Percentiles rank a stretch among this genome's conserved stretches.
These are phyloP conservation scores for Uria aalge DNA, from an alignment of 2,113 vertebrate genomes.

Conservation along the genomic window DNA sequence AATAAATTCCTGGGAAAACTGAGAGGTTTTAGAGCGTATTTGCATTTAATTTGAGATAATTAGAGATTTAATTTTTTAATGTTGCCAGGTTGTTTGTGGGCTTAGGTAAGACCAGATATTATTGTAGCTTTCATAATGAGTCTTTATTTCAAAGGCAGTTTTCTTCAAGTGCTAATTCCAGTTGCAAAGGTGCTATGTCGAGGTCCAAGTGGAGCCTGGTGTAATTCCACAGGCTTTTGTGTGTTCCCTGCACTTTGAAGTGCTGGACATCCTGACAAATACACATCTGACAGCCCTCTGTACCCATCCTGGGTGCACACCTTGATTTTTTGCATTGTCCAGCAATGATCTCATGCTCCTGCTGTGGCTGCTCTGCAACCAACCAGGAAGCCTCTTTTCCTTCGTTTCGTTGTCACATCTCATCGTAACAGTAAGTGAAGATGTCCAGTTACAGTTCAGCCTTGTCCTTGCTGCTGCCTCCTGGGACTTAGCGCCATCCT, in stretches of 20 bases:
- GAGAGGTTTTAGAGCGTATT: background rate
- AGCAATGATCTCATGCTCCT: background rate
- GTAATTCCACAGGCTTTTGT: background rate
- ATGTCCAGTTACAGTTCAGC: background rate
- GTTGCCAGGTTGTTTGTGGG: background rate
- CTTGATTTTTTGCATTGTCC: background rate
- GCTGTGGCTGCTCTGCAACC: background rate
- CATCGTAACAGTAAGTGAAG: background rate
- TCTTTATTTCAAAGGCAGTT: background rate
- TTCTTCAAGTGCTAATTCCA: background rate
- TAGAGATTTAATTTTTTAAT: background rate
- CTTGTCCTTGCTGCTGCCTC: accelerated
- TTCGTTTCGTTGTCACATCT: background rate
- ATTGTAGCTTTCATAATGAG: background rate
- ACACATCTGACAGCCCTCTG: background rate
- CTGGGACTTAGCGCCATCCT: background rate
- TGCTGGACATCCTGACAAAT: background rate
- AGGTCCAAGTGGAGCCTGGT: background rate
- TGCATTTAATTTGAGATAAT: background rate
- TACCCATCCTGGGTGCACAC: background rate
- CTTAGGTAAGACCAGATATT: background rate
- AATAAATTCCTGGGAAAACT: background rate
- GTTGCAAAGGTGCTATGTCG: background rate
- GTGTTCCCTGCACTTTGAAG: background rate
- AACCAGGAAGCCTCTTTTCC: background rate